Base-by-base conservation (phyloP, 1,140 invertebrate genomes). In the Diabrotica virgifera region DNA sequence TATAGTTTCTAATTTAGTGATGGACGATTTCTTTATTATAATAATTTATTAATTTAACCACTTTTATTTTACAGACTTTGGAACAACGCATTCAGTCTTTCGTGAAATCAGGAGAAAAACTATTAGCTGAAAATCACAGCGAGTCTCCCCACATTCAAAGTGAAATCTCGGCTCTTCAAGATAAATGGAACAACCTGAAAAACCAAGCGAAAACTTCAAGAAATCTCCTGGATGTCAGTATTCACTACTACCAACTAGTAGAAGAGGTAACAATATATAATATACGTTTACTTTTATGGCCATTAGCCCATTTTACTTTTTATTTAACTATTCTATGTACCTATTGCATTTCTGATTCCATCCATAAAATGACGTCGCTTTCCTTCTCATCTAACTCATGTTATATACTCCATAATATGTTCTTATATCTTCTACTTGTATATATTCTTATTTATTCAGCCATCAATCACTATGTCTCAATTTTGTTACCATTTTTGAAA, bases 61-160 rank as follows among this genome's bases (percentile, higher is more conserved):
- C 12, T 51, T 14, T 51, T 11, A 2, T 24, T 76, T 77, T 78
- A 13, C 66, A 89, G 90, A 79, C 89, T 70, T 81, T 94, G 59
- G 89, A 92, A 74, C 83, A 86, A 70, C 86, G 87, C 72, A 89
- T 95, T 57, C 78, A 87, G 63, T 85, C 84, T 38, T 93, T 94
- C 73, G 83, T 90, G 8, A 86, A 83, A 69, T 86, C 84, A 10
- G 88, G 88, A 0, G 85, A 91, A 72, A 83, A 88, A 70, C 84
- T 91, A 71, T 76, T 89, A 36, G 81, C 79, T 6, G 77, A 79
- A 65, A 80, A 84, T 69, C 84, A 85, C 67, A 80, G 85, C 60
- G 83, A 89, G 53, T 83, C 86, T 13, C 77, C 81, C 10, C 83
- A 85, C 66, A 84, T 91, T 7, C 76, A 84, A 72, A 80, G 79